Base-by-base conservation (phyloP, 1,140 invertebrate species). In the Dysdera silvatica region DNA sequence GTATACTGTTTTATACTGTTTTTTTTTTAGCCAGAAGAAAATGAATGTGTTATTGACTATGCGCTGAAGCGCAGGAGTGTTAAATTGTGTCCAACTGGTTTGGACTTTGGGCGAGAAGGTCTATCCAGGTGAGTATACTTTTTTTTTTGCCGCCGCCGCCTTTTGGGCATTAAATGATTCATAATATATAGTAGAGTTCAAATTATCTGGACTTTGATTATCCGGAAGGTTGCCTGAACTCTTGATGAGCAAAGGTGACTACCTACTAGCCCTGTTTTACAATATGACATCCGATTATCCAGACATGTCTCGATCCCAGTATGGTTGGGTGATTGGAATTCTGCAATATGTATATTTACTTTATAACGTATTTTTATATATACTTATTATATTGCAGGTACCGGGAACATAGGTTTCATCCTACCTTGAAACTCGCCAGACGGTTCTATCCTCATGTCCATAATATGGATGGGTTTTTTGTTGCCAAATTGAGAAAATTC, bases 401-500 rank as follows among this genome's bases (percentile, higher is more conserved):
- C 70, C 74, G 79, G 64, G 72, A 78, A 56, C 72, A 79, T 65
- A 70, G 77, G 68, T 99, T 95, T 80, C 91, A 98, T 80, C 91
- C 91, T 2, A 87, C 88, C 4, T 74, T 99, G 74, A 93, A 94
- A 74, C 76, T 94, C 23, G 89, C 91, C 0, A 84, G 84, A 77
- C 80, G 95, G 63, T 97, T 94, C 79, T 99, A 98, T 79, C 96
- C 96, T 4, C 96, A 99, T 75, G 87, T 87, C 16, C 93, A 98
- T 74, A 99, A 99, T 76, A 92, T 99, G 87, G 96, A 99, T 80
- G 97, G 97, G 31, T 99, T 99, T 75, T 99, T 93, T 82, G 94
- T 99, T 14, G 94, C 94, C 4, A 99, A 99, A 80, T 75, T 99
- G 0, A 94, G 95, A 77, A 99, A 98, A 73, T 88, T 95, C 74